Base-by-base conservation (phyloP, 2,888 invertebrate genomes). In the Dendrolimus houi region DNA sequence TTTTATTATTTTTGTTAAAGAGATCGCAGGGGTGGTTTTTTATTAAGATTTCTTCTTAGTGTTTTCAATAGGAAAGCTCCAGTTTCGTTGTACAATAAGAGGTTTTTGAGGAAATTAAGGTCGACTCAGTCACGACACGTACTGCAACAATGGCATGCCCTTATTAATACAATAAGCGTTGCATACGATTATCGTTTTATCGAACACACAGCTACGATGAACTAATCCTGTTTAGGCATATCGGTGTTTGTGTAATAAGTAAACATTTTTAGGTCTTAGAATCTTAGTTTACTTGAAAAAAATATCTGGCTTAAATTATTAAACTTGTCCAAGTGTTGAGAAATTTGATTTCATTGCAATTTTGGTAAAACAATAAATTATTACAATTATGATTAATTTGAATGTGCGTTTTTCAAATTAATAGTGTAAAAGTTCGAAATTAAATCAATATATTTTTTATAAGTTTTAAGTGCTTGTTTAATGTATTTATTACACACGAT, bases 131-230 rank as follows among this genome's bases (percentile, higher is more conserved):
- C 89, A 88, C 89, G 87, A 88, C 81, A 79, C 83, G 90, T 90
- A 90, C 87, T 90, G 89, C 90, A 90, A 89, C 89, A 79, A 83
- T 78, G 85, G 84, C 82, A 81, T 76, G 81, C 85, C 87, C 89
- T 87, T 89, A 89, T 90, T 82, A 73, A 83, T 85, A 87, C 85
- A 90, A 90, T 90, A 90, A 90, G 90, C 88, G 90, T 90, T 90
- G 90, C 89, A 90, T 90, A 90, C 90, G 85, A 79, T 67, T 72
- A 82, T 87, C 87, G 88, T 81, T 73, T 71, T 69, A 71, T 68
- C 61, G 55, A 62, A 59, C 60, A 64, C 58, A 60, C 65, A 77
- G 81, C 85, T 86, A 82, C 69, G 69, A 71, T 68, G 78, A 81
- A 81, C 84, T 83, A 83, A 79, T 67, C 58, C 54, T 56, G 47